A percentile compares a stretch with the other conserved stretches of the same genome.
These are phyloP conservation scores for Callipepla californica DNA, from an alignment of 2,113 vertebrate species.

Conservation along the genomic window DNA sequence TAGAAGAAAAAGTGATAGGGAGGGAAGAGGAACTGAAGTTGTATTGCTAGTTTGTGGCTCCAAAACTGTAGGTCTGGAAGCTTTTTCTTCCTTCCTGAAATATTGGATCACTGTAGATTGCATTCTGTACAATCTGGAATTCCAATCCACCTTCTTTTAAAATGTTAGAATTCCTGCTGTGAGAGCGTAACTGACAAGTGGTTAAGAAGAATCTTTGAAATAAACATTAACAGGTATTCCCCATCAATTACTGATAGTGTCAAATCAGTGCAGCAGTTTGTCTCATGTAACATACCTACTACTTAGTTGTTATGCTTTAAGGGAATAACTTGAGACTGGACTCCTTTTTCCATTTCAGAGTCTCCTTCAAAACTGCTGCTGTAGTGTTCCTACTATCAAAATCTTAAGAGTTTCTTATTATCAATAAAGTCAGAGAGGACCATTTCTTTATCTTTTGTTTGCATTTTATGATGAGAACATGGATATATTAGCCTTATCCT, in stretches of 20 bases:
- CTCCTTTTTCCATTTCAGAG: not conserved
- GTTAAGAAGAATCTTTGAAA: not conserved
- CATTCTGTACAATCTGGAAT: not conserved
- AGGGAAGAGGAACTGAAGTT: not conserved
- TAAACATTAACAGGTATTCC: not conserved
- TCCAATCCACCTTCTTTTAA: not conserved
- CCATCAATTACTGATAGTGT: constrained; percentile 30
- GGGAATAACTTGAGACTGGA: not conserved
- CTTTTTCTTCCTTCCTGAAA: not conserved
- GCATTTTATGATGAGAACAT: not conserved
- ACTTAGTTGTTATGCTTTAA: not conserved
- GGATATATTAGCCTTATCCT: not conserved
- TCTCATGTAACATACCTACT: not conserved
- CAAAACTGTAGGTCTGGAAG: not conserved
- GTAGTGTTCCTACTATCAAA: not conserved
- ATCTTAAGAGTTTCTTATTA: not conserved
- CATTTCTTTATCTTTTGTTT: not conserved
- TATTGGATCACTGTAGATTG: fast-evolving
- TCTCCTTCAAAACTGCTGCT: not conserved
- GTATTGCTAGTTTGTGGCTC: not conserved
- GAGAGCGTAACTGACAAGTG: not conserved
- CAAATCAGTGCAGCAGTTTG: constrained; percentile 2
- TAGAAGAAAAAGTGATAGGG: not conserved
- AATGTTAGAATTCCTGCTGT: not conserved
- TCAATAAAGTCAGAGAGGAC: not conserved